These are phyloP conservation scores for Eurystomus gularis DNA, from an alignment of 2,113 vertebrate genomes.

Conservation along the genomic window DNA sequence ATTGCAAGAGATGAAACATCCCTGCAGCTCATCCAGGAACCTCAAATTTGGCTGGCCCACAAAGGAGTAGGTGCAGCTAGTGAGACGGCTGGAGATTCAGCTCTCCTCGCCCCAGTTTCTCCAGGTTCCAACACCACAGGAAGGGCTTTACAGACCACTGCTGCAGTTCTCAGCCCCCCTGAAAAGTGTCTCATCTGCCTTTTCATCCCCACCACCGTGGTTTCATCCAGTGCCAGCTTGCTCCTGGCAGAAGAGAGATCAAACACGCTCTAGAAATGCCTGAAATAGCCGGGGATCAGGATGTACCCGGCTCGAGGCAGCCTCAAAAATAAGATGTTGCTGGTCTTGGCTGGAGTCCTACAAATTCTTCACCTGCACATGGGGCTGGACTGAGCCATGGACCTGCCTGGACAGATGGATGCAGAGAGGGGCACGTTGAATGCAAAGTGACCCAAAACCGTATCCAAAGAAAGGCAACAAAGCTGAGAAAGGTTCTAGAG, in stretches of 20 bases:
- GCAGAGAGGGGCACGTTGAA: neutral
- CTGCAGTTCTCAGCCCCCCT: neutral
- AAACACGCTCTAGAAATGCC: neutral
- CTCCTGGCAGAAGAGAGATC: neutral
- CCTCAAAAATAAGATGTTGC: neutral
- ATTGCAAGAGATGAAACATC: neutral
- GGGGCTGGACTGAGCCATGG: neutral
- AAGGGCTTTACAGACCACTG: neutral
- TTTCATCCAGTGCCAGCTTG: neutral
- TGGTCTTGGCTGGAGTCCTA: neutral
- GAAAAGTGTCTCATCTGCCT: neutral
- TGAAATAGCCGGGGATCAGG: neutral
- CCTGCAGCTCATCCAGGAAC: neutral
- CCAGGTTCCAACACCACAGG: neutral
- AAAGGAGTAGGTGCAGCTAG: neutral
- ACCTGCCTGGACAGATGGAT: neutral
- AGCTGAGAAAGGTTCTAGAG: neutral
- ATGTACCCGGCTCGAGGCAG: neutral
- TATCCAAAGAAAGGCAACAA: neutral
- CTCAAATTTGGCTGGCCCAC: neutral
- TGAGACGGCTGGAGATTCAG: rapidly evolving
- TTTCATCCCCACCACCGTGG: rapidly evolving
- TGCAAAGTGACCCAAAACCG: neutral
- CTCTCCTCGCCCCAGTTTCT: neutral
- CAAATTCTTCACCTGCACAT: neutral